These are phyloP conservation scores for Astropecten irregularis DNA, from an alignment of 53 echinoderm and acorn worm species.

Conservation along the genomic window DNA sequence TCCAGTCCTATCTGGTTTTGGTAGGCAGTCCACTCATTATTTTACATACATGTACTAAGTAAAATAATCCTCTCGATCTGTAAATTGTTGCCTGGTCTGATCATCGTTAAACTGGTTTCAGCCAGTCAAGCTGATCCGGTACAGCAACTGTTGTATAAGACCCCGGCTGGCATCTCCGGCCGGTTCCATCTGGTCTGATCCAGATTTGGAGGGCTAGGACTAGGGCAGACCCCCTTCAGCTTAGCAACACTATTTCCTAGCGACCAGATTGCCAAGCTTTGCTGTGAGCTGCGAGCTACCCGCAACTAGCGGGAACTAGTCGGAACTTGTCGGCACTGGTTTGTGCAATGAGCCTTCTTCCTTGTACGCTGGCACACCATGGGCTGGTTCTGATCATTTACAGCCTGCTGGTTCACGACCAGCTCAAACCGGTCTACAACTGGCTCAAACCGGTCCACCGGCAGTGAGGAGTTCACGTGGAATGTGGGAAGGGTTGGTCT, in stretches of 20 bases:
- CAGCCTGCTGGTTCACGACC: not conserved
- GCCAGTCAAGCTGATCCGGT: constrained; percentile 6
- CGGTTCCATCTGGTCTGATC: too few species aligned
- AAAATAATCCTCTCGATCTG: not conserved
- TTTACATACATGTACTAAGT: not conserved
- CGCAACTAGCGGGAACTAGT: too few species aligned
- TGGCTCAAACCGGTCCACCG: constrained; percentile 7
- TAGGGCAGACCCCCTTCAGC: too few species aligned
- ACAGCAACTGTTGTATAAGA: too few species aligned
- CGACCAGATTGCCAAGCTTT: too few species aligned
- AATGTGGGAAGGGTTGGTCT: constrained; percentile 56
- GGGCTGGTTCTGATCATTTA: constrained; percentile 10
- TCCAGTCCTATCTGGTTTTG: not conserved
- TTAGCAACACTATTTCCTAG: too few species aligned
- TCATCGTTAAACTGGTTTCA: not conserved
- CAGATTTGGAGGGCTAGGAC: too few species aligned
- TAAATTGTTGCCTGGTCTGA: not conserved
- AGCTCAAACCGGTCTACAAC: not conserved
- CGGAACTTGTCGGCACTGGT: constrained; percentile 20
- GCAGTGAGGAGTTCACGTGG: constrained; percentile 35
- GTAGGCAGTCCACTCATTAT: not conserved
- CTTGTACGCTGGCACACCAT: not conserved
- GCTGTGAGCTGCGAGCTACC: too few species aligned
- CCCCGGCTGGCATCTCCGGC: too few species aligned
- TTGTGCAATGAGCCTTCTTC: not conserved